Evolutionary conservation across 1,140 invertebrate species (phyloP).

Genomic region (Zaprionus lachaisei): DNA sequence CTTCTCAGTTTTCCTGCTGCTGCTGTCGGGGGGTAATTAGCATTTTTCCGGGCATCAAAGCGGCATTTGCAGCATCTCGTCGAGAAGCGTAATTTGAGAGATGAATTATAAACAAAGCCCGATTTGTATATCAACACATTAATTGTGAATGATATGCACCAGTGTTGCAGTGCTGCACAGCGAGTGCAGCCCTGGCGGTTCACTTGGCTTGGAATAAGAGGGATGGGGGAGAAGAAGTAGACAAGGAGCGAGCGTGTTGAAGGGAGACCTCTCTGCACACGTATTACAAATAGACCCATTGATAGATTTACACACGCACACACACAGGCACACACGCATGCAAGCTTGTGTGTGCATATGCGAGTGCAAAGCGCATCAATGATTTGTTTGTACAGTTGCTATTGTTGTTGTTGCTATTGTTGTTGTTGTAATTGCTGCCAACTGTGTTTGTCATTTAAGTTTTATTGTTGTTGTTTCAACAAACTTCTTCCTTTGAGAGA

Average conservation of each 20-base stretch:
- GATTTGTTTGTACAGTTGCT: constrained; percentile 55
- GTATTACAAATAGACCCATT: constrained; percentile 68
- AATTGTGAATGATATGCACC: constrained; percentile 64
- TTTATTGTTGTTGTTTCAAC: constrained; percentile 18
- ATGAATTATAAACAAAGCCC: constrained; percentile 50
- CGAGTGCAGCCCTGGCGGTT: constrained; percentile 19
- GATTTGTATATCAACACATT: constrained; percentile 78
- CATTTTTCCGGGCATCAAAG: constrained; percentile 28
- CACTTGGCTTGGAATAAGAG: not conserved
- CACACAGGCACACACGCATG: constrained; percentile 6
- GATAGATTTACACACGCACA: constrained; percentile 69
- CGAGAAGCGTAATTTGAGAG: constrained; percentile 32
- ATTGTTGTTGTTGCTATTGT: not conserved
- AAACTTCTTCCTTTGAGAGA: constrained; percentile 37
- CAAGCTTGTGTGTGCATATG: constrained; percentile 7
- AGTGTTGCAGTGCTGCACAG: constrained; percentile 25
- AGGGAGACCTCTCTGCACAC: constrained; percentile 28
- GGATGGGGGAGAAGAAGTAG: not conserved
- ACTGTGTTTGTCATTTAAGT: constrained; percentile 29
- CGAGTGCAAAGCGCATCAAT: constrained; percentile 40
- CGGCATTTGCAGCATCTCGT: constrained; percentile 26
- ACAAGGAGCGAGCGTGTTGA: not conserved
- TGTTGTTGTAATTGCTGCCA: constrained; percentile 22
- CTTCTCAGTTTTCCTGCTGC: constrained; percentile 15
- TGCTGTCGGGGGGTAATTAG: constrained; percentile 20